phyloP scores from a whole-genome alignment of 2,888 invertebrate genomes.

The Drosophila mayaguana region DNA sequence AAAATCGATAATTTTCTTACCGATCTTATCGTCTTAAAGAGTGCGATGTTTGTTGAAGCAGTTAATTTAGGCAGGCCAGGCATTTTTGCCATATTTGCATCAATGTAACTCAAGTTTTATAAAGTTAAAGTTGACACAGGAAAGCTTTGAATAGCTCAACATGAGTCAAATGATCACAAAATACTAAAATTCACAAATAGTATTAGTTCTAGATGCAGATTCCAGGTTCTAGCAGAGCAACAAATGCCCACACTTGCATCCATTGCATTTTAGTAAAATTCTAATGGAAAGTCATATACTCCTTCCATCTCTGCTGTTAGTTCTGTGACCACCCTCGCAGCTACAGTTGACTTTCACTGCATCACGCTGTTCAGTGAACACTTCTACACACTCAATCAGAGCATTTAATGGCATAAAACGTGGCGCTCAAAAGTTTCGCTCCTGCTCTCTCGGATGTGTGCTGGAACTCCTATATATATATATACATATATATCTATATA shows the following conservation, averaged over 20 bases:
- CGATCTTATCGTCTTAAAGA: neutral
- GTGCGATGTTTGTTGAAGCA: too few relatives aligned
- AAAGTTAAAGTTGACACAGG: neutral
- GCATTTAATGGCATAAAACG: constrained; percentile 77
- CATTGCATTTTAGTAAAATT: neutral
- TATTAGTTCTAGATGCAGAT: too few relatives aligned
- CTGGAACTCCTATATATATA: neutral
- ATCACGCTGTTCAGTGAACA: constrained; percentile 67
- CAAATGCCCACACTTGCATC: neutral
- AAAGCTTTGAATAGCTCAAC: neutral
- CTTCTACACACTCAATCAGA: constrained; percentile 79
- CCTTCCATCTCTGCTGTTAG: too few relatives aligned
- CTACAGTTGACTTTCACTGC: constrained; percentile 41
- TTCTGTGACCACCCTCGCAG: neutral
- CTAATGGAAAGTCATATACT: neutral
- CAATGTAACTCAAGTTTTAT: too few relatives aligned
- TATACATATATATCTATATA: neutral
- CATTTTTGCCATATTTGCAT: too few relatives aligned
- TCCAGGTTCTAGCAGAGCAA: too few relatives aligned
- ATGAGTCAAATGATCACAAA: neutral
- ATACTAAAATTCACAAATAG: neutral
- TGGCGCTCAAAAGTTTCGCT: constrained; percentile 42
- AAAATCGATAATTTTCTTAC: neutral
- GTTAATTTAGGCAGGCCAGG: too few relatives aligned
- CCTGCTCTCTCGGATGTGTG: neutral